Evolutionary conservation across 2,113 vertebrate genomes (phyloP), one percentile per base, ranked within the genome.

Genomic region (Pampusana beccarii): DNA sequence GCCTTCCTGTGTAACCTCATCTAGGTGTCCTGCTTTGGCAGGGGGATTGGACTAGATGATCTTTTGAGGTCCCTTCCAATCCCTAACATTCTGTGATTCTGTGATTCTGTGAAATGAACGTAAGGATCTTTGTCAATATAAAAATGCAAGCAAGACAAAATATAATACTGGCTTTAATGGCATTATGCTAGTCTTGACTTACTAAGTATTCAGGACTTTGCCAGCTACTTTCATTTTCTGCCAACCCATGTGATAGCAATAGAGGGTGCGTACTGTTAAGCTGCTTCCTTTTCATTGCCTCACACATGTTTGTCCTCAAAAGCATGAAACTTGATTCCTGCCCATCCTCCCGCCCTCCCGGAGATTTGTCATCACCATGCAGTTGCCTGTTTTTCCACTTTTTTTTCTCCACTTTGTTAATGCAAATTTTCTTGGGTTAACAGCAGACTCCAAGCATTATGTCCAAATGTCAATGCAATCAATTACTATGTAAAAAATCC

Each of bases 341-440:
- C 5, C 1, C 16, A 2, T 3, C 13, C 6, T 26, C 4, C 1
- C 3, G 2, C n/a, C 50, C 44, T 46, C 11, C 24, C 24, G 1
- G 2, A 66, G 21, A 69, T 50, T 82, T 60, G 80, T 50, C 44
- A 65, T 26, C 2, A 0, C 42, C 44, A 79, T 50, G 24, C 6
- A 79, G 46, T 33, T 54, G 24, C 29, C 23, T 12, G 2, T 36
- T 64, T 73, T 21, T 48, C 36, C 2, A 33, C 10, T 56, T 56
- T 36, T 44, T 3, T 26, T 4, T 12, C 23, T 21, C 16, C 17
- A 40, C 16, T 71, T 57, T 5, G 4, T 31, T 44, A 64, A 77
- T 4, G 16, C 25, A 69, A 44, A 42, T 69, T 80, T 69, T 50
- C 9, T 62, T 34, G 19, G 20, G 24, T 67, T 28, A 6, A 77